Base-by-base conservation (phyloP, 1,140 invertebrate genomes). In the Lethocerus indicus region DNA sequence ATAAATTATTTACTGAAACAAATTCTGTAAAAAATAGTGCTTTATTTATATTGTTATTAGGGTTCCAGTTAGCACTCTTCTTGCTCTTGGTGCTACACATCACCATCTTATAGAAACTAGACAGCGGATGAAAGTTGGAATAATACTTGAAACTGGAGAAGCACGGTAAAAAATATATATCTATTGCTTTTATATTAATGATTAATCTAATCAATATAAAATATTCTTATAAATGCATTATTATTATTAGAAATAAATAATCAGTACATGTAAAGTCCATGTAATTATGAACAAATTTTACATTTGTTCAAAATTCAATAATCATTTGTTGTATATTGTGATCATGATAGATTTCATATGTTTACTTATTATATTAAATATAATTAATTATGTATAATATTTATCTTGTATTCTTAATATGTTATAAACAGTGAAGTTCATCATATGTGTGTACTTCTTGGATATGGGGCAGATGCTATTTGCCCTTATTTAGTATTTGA, bases 401-500 rank as follows among this genome's bases (percentile, higher is more conserved):
- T n/a, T n/a, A n/a, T n/a, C n/a, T n/a, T n/a, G n/a, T n/a, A n/a
- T n/a, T n/a, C 9, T 49, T 50, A 12, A 21, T 47, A 9, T 20
- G n/a, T 46, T 47, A 37, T 49, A 48, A 55, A 20, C 60, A 74
- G 75, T 49, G 92, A 97, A 67, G 91, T 98, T 0, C 93, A 97
- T 66, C 93, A 98, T 58, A 83, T 97, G 65, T 97, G 91, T 62
- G 86, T 96, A 0, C 67, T 98, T 13, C 72, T 98, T 7, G 94
- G 94, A 42, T 99, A 93, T 65, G 95, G 95, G 41, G 93, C 91
- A 5, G 94, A 98, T 68, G 93, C 86, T 0, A 87, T 98, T 53
- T 97, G 93, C 61, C 94, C 95, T 0, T 98, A 98, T 65, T 67
- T 98, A 53, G 92, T 96, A 3, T 91, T 94, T 64, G 94, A 98